Evolutionary conservation across 2,113 vertebrate species (phyloP), one percentile per base, ranked within the genome.

Genomic region (Callocephalon fimbriatum): DNA sequence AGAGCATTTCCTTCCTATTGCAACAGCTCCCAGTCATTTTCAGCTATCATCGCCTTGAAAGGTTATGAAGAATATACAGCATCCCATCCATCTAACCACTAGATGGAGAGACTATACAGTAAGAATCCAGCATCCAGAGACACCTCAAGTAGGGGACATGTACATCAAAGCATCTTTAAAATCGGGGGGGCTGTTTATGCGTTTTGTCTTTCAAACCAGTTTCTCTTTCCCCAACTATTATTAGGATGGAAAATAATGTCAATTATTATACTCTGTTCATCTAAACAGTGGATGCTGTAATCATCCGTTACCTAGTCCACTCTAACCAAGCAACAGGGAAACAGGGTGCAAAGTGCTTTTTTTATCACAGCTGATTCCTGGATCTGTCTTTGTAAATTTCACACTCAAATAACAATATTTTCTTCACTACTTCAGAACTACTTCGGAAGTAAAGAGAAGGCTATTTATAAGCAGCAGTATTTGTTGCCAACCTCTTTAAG

Each of bases 381-480:
- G 26, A 63, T 74, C 47, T 91, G 31, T 44, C 59, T 95, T 70
- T 79, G 32, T 66, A 70, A 15, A 66, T 80, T 85, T 95, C 37
- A 48, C 19, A 68, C 26, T 63, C 54, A 80, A 27, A 70, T 56
- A 90, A 35, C 35, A 3, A 7, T 40, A 17, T 88, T 80, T 93
- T 80, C 47, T 80, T 73, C 44, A 37, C 12, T 77, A 14, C 19
- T 77, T 70, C 61, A 78, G 66, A 79, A 47, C 18, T 35, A 27
- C 54, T 56, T 56, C 56, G 22, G 50, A 18, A 37, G n/a, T 53
- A 78, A 95, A 94, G 45, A 50, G 37, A 76, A 88, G 50, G 38
- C 19, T 90, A 80, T 83, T 80, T 88, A 94, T 86, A 44, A 93
- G 61, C 79, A 95, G 38, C 35, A 86, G 35, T 50, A 59, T 88